phyloP scores from a whole-genome alignment of 2,888 invertebrate species.

The Pyralis farinalis region DNA sequence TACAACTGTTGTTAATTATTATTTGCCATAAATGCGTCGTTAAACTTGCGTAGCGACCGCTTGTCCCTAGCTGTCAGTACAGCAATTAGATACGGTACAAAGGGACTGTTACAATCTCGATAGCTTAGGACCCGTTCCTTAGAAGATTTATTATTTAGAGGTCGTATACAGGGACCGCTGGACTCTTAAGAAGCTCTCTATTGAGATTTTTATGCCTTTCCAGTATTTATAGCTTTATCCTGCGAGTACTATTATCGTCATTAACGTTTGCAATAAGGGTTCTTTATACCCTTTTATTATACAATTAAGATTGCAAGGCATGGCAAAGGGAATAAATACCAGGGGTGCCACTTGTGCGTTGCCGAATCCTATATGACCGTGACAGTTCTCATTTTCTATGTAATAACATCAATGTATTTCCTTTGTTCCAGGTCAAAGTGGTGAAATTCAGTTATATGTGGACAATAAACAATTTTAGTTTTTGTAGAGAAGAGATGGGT shows the following conservation, averaged over 20 bases:
- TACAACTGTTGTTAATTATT: too few relatives aligned
- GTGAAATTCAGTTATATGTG: conserved; percentile 99
- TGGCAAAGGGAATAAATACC: too few relatives aligned
- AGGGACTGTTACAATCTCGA: conserved; percentile 31
- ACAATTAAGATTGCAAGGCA: too few relatives aligned
- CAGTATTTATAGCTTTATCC: conserved; percentile 6
- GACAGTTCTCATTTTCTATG: too few relatives aligned
- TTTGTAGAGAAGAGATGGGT: conserved; percentile 99
- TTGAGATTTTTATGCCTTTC: conserved; percentile 6
- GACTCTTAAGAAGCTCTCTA: conserved; percentile 14
- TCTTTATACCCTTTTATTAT: too few relatives aligned
- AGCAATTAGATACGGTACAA: too few relatives aligned
- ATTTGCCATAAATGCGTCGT: too few relatives aligned
- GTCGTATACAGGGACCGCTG: conserved; percentile 19
- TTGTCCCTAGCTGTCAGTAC: too few relatives aligned
- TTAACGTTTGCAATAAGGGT: neutral
- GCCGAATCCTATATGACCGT: too few relatives aligned
- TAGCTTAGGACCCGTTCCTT: conserved; percentile 29
- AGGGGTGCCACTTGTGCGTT: too few relatives aligned
- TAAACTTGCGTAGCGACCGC: too few relatives aligned
- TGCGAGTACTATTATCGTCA: conserved; percentile 5
- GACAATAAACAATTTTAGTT: conserved; percentile 99
- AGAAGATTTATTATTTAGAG: conserved; percentile 38
- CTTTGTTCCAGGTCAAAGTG: conserved; percentile 94
- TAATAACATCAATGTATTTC: neutral